Evolutionary conservation across 2,888 invertebrate genomes (phyloP).

Genomic region (Pilophorus perplexus): DNA sequence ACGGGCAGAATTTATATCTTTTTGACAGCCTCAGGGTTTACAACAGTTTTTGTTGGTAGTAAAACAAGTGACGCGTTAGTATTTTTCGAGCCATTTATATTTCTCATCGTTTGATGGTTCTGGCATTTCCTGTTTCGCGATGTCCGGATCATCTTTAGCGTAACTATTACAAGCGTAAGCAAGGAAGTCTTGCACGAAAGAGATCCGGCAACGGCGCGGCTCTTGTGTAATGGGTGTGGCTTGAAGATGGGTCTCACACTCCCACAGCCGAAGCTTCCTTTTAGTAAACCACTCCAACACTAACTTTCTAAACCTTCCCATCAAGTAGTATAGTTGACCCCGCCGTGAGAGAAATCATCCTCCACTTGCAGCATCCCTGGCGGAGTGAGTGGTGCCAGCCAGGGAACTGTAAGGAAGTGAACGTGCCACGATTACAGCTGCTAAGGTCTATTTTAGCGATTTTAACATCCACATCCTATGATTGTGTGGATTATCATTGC

Average conservation of each 20-base stretch:
- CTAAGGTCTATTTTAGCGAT: no score
- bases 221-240: conserved; percentile 39
- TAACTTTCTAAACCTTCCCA: conserved; percentile 34
- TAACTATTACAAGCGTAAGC: conserved; percentile 14
- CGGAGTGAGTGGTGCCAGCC: no score
- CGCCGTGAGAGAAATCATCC: conserved; percentile 29
- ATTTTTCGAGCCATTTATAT: no score
- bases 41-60: no score
- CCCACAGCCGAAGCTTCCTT: conserved; percentile 25
- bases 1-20: no score
- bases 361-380: no score
- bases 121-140: neutral
- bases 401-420: no score
- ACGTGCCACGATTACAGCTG: no score
- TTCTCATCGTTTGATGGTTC: neutral
- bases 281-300: conserved; percentile 32
- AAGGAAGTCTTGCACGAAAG: conserved; percentile 1
- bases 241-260: conserved; percentile 19
- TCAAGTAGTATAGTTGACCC: conserved; percentile 17
- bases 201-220: conserved; percentile 34
- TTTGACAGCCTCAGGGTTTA: no score
- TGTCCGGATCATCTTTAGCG: neutral
- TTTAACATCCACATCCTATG: no score
- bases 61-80: no score
- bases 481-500: no score